These are phyloP conservation scores for Acrobeloides nanus DNA, from an alignment of 2,888 invertebrate species.

Conservation along the genomic window DNA sequence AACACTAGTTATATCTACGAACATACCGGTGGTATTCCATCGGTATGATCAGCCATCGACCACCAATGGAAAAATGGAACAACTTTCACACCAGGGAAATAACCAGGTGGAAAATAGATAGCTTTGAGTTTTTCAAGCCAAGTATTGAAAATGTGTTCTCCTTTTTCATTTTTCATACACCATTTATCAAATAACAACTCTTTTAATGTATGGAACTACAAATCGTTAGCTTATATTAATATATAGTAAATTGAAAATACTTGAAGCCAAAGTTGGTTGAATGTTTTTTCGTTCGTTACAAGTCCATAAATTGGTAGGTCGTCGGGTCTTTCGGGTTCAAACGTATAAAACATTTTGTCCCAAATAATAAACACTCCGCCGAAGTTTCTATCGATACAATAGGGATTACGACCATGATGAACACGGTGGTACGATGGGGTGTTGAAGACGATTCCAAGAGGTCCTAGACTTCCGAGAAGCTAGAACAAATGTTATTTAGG, in stretches of 20 bases:
- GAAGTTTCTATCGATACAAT: constrained; percentile 79
- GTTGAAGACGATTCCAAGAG: constrained; percentile 76
- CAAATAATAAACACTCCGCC: constrained; percentile 81
- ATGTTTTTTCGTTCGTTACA: constrained; percentile 42
- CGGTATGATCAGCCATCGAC: constrained; percentile 36
- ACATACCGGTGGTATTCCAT: constrained; percentile 44
- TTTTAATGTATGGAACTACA: constrained; percentile 69
- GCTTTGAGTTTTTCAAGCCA: constrained; percentile 60
- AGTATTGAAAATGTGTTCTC: constrained; percentile 36
- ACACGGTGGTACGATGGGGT: constrained; percentile 80
- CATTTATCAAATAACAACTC: constrained; percentile 65
- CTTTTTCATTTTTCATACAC: constrained; percentile 55
- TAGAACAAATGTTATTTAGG: constrained; percentile 25
- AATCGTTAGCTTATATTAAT: constrained; percentile 1
- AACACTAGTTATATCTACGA: neutral
- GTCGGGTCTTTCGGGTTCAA: constrained; percentile 68
- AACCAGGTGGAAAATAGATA: constrained; percentile 77
- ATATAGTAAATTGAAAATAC: constrained; percentile 18
- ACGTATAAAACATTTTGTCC: constrained; percentile 62
- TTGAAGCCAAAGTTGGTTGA: constrained; percentile 50
- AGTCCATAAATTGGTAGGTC: constrained; percentile 71
- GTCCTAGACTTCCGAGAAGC: constrained; percentile 68
- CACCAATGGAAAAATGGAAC: constrained; percentile 49
- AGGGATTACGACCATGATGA: constrained; percentile 69
- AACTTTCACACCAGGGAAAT: constrained; percentile 66